phyloP scores from a whole-genome alignment of 2,113 vertebrate genomes.

The rat (Rattus norvegicus) region GRCr8 NC_086032.1:55927001-55927500 shows the following conservation, averaged over 20 bases:
- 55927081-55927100: rapidly evolving
- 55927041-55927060: not conserved
- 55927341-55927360: too few relatives aligned
- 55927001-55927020: not conserved
- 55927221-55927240: not conserved
- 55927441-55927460: not conserved
- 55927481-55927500: not conserved
- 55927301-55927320: not conserved
- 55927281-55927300: not conserved
- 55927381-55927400: not conserved
- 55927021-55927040: not conserved
- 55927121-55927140: not conserved
- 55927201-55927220: not conserved
- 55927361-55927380: not conserved
- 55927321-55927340: not conserved
- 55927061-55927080: not conserved
- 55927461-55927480: not conserved
- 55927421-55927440: not conserved
- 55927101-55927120: not conserved
- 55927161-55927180: not conserved
- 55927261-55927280: not conserved
- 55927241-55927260: not conserved
- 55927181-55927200: not conserved
- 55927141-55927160: not conserved
- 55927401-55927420: not conserved